Evolutionary conservation across 2,797 vertebrate species (phyloP).

Genomic region (Acomys russatus): DNA sequence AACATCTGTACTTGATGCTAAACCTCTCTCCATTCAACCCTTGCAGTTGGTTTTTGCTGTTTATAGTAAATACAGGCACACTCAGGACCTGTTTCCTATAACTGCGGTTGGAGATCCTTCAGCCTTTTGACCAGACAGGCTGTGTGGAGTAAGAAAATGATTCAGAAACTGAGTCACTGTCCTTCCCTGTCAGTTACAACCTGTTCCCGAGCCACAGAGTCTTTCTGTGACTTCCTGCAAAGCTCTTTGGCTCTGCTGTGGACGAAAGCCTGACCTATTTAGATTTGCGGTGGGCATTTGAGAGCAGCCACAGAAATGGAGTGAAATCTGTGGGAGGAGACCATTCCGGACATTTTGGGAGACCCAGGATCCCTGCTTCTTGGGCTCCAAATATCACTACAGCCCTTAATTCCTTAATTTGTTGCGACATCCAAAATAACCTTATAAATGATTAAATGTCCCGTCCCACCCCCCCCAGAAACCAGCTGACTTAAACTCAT

Average conservation of each 20-base stretch:
- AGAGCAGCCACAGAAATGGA: not conserved
- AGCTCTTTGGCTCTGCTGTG: not conserved
- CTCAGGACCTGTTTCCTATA: not conserved
- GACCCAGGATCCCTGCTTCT: not conserved
- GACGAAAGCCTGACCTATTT: not conserved
- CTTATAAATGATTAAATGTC: not conserved
- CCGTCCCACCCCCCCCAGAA: not conserved
- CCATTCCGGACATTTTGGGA: not conserved
- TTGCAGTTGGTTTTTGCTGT: not conserved
- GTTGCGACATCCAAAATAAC: not conserved
- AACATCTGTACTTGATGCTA: not conserved
- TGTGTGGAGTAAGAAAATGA: constrained; percentile 13
- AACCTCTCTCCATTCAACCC: not conserved
- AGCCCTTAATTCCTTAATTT: not conserved
- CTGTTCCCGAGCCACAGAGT: not conserved
- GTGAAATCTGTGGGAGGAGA: not conserved
- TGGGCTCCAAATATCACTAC: not conserved
- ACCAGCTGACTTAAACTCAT: not conserved
- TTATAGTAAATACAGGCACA: not conserved
- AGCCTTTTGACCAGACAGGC: not conserved
- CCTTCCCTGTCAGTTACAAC: not conserved
- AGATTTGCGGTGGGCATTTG: not conserved
- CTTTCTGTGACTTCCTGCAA: not conserved
- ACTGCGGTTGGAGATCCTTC: not conserved
- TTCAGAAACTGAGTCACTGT: not conserved